These are phyloP conservation scores for Triplophysa tibetana DNA, from an alignment of 2,113 vertebrate genomes.

Conservation along the genomic window DNA sequence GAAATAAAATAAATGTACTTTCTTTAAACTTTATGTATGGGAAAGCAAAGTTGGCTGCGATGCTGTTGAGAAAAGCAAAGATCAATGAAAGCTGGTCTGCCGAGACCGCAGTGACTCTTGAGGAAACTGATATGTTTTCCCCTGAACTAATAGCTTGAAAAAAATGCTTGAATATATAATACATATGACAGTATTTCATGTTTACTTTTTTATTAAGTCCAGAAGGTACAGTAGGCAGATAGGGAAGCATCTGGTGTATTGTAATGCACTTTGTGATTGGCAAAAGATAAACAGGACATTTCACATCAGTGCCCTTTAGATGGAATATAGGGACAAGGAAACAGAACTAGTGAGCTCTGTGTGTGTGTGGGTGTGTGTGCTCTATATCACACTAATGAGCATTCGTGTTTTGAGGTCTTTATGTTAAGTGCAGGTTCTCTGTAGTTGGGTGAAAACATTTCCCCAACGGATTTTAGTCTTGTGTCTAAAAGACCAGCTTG, in stretches of 20 bases:
- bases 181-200: neutral
- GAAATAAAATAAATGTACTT: slow-evolving; percentile 31
- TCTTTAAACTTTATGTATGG: slow-evolving; percentile 21
- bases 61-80: slow-evolving; percentile 19
- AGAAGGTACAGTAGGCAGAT: neutral
- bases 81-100: slow-evolving; percentile 21
- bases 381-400: neutral
- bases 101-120: slow-evolving; percentile 15
- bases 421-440: neutral
- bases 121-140: slow-evolving; percentile 16
- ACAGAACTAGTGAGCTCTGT: neutral
- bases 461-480: too few species aligned
- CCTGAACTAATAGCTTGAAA: slow-evolving; percentile 1
- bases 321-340: neutral
- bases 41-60: slow-evolving; percentile 18
- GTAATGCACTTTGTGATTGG: slow-evolving; percentile 3
- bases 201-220: neutral
- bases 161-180: slow-evolving; percentile 11
- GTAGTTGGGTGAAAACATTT: neutral
- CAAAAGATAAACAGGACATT: slow-evolving; percentile 15
- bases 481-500: neutral
- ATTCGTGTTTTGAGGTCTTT: neutral
- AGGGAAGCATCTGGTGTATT: slow-evolving; percentile 22
- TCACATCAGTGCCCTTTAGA: slow-evolving; percentile 26
- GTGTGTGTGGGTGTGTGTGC: neutral